Base-by-base conservation (phyloP, 2,888 invertebrate genomes). In the Sminthurinus aureus region DNA sequence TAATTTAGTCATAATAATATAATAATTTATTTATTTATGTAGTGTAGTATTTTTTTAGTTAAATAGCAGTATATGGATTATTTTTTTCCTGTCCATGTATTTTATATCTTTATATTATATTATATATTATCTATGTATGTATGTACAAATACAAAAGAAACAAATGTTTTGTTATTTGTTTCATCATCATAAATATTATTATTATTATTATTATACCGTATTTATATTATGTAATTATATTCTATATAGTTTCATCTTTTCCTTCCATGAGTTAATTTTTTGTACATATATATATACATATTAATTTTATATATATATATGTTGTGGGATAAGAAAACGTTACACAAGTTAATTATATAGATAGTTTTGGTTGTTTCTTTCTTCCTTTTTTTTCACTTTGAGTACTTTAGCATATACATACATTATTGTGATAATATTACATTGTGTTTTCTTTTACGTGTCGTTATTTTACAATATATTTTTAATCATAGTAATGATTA, bases 81-180 rank as follows among this genome's bases (percentile, higher is more conserved):
- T 38, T 38, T 38, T 38, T 38, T 38, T 38, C 38, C 38, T 6
- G 38, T 38, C 6, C 38, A 4, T 38, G 38, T 38, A 38, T 38
- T 38, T 38, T 38, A n/a, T 38, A 38, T 38, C 3, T 38, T 38
- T 6, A 38, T 38, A 4, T 38, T 38, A 15, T 24, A 73, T 22
- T 73, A 69, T 20, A 12, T 69, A 69, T n/a, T 73, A 18, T 58
- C 1, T 58, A 58, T 15, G 13, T 18, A 13, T 58, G 73, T 73
- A 73, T 73, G 73, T 73, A 73, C 73, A 38, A 73, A 73, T 73
- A 73, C 73, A 38, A 73, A 73, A 24, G 73, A 73, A 73, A 15
- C 15, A 24, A 73, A 24, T 73, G 4, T 73, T 73, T 73, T 73
- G 38, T 38, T 6, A 38, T 38, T 38, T 38, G 38, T 38, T 73